phyloP scores from a whole-genome alignment of 2,797 vertebrate genomes.

The Danio aesculapii region DNA sequence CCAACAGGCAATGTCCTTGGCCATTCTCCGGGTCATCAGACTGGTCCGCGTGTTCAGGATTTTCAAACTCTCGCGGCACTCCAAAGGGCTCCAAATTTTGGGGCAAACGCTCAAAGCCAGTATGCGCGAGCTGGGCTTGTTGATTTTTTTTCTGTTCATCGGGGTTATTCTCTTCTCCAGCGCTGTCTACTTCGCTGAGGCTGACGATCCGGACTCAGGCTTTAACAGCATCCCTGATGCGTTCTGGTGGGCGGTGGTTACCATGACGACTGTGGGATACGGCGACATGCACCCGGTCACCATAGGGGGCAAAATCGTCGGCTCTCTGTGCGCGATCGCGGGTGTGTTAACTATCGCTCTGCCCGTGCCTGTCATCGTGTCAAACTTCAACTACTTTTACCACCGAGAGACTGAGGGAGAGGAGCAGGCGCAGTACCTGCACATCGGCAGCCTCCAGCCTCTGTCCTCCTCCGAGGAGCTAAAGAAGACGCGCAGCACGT shows the following conservation, averaged over 20 bases:
- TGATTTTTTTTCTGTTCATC: constrained; percentile 98
- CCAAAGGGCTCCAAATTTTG: constrained; percentile 96
- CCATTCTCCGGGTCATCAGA: constrained; percentile 94
- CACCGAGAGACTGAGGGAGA: constrained; percentile 97
- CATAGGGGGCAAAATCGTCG: constrained; percentile 97
- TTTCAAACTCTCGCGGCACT: constrained; percentile 97
- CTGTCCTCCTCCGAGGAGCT: constrained; percentile 90
- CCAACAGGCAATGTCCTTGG: constrained; percentile 97
- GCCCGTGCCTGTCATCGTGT: constrained; percentile 96
- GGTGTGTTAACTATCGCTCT: constrained; percentile 96
- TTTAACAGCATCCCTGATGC: constrained; percentile 97
- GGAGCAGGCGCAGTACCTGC: constrained; percentile 97
- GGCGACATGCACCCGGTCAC: constrained; percentile 99
- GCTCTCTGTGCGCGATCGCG: constrained; percentile 95
- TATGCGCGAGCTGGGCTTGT: constrained; percentile 93
- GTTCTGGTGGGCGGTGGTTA: constrained; percentile 99
- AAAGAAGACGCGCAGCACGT: constrained; percentile 91
- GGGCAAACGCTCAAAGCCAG: constrained; percentile 98
- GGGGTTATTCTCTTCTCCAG: constrained; percentile 98
- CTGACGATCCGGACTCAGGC: constrained; percentile 92
- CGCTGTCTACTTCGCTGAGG: constrained; percentile 95
- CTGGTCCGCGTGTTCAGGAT: constrained; percentile 96
- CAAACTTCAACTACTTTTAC: constrained; percentile 99
- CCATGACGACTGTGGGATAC: constrained; percentile 98
- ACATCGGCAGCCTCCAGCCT: constrained; percentile 95